phyloP scores from a whole-genome alignment of 2,888 invertebrate genomes.

The Phyllotreta cruciferae region DNA sequence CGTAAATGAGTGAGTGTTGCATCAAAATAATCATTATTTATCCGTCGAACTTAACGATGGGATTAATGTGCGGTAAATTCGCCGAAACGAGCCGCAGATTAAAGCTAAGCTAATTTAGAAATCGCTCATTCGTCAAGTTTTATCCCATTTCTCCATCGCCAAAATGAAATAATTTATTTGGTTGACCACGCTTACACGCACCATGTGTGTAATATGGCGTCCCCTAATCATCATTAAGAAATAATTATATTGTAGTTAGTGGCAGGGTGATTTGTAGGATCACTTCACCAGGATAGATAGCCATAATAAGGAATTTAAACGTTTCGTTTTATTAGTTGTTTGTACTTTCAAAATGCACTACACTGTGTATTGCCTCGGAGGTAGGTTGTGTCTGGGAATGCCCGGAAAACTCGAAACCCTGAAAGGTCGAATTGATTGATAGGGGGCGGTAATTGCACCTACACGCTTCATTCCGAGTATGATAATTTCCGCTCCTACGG shows the following conservation, averaged over 20 bases:
- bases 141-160: slow-evolving; percentile 8
- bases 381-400: slow-evolving; percentile 29
- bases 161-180: slow-evolving; percentile 34
- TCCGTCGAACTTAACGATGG: not conserved
- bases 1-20: too few relatives aligned
- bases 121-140: slow-evolving; percentile 10
- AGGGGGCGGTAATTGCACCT: slow-evolving; percentile 34
- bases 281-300: not conserved
- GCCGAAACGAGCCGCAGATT: slow-evolving; percentile 10
- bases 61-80: not conserved
- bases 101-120: slow-evolving; percentile 17
- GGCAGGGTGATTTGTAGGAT: slow-evolving; percentile 4
- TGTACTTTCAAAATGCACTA: not conserved
- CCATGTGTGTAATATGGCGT: slow-evolving; percentile 44
- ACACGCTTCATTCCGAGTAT: slow-evolving; percentile 24
- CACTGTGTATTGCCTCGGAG: slow-evolving; percentile 24
- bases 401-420: slow-evolving; percentile 35
- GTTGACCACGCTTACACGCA: slow-evolving; percentile 38
- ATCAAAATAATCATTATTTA: slow-evolving; percentile 2
- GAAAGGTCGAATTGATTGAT: slow-evolving; percentile 36
- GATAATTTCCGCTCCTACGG: slow-evolving; percentile 20
- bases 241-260: slow-evolving; percentile 44
- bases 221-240: slow-evolving; percentile 45
- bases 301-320: not conserved
- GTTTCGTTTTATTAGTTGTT: not conserved